Evolutionary conservation across 2,113 vertebrate species (phyloP), one percentile per base, ranked within the genome.

Genomic region (Nibea coibor): DNA sequence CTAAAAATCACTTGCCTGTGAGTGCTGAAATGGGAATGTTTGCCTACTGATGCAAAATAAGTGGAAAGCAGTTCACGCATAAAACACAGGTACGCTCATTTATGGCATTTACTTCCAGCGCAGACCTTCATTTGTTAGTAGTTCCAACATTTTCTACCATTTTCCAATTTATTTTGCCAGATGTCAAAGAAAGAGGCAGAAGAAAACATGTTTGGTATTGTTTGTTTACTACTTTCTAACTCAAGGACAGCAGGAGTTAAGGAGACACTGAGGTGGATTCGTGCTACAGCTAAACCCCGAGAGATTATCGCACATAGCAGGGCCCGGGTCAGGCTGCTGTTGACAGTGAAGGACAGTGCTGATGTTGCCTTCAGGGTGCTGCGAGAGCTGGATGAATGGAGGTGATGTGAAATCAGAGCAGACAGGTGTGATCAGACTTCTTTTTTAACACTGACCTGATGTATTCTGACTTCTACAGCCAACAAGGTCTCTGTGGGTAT

Each of bases 271-370:
- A 81, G 74, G 63, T 89, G 83, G 80, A 86, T 84, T 84, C 64
- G 47, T 62, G 62, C 75, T 80, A 9, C 74, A 76, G 83, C 39
- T 92, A 88, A 93, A 89, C 79, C 85, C 84, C 0, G 2, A 81
- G 80, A 88, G 91, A 88, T 92, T 79, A 91, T 76, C 82, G 80
- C 70, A 75, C 72, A 62, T 83, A 85, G 75, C 62, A 81, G 79
- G 81, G 83, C 64, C 50, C 28, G 39, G 54, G 45, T 20, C 35
- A 70, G 59, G 54, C 72, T 63, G 62, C 73, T 56, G 84, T 10
- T 84, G 78, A 76, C 64, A 35, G 72, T 56, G 86, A 86, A 81
- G 80, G 70, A 81, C 71, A 35, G 57, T 80, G 58, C 89, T 20
- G 74, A 69, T 61, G 61, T 48, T 51, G 67, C 77, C 48, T 72